Base-by-base conservation (phyloP, 92 coral and sea anemone species). In the Porites cylindrica region DNA sequence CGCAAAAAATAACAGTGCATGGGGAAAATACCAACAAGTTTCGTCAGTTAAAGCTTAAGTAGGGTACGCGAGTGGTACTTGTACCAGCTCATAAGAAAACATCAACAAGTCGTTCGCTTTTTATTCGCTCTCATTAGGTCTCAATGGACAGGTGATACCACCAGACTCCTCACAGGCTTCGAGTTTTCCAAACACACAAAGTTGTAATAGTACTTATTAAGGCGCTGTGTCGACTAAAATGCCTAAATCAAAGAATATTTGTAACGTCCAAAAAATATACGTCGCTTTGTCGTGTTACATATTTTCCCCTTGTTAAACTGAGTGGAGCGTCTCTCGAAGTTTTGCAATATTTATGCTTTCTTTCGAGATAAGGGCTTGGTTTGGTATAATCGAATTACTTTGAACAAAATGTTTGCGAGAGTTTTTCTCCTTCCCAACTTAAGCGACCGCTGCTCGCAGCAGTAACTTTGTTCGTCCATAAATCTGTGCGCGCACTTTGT, bases 341-440 rank as follows among this genome's bases (percentile, higher is more conserved):
- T 85, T 74, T 94, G 98, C 95, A 94, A 92, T 94, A 94, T 94
- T 94, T 85, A 94, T 94, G 95, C 38, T 85, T 70, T 79, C 84
- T 51, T 75, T 75, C 87, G n/a, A 63, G 87, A 73, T 83, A 74
- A 83, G 53, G 53, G 87, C 81, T 83, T 73, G 80, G 87, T 83
- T 77, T 83, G 81, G 62, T 83, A 61, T 26, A 83, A 74, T 83
- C 62, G 64, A 83, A 83, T 71, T 79, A 66, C 51, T 79, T 79
- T 79, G 16, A 51, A 56, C 11, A 56, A 71, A 56, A 38, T 56
- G 66, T 43, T 29, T 53, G 62, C 43, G 77, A 43, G 62, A 10
- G 77, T 56, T 58, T 11, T 4, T 21, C 29, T 38, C 47, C 23
- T 70, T 56, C 52, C 38, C 24, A 3, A 63, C n/a, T 7, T 70